These are phyloP conservation scores for Arenaria interpres DNA, from an alignment of 2,113 vertebrate species.

Conservation along the genomic window DNA sequence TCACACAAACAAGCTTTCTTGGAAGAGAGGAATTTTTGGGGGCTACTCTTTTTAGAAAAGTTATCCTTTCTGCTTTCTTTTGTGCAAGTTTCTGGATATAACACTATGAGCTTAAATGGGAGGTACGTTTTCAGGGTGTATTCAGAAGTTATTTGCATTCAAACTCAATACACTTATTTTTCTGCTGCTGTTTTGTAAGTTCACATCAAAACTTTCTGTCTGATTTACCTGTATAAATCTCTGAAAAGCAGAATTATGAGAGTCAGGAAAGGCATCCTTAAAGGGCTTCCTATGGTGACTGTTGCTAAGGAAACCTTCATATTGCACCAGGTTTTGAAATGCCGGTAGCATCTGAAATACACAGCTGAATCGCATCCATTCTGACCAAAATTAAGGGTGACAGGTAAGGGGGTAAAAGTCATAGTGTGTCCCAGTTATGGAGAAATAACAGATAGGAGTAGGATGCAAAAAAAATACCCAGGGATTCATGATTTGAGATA, in stretches of 20 bases:
- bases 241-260: slow-evolving; percentile 7
- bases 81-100: not conserved
- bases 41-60: not conserved
- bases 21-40: not conserved
- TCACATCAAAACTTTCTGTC: slow-evolving; percentile 18
- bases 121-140: not conserved
- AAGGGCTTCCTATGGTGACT: slow-evolving; percentile 57
- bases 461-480: slow-evolving; percentile 15
- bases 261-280: slow-evolving; percentile 42
- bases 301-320: slow-evolving; percentile 68
- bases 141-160: slow-evolving; percentile 7
- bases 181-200: slow-evolving; percentile 3
- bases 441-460: slow-evolving; percentile 13
- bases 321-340: slow-evolving; percentile 11
- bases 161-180: not conserved
- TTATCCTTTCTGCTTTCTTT: not conserved
- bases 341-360: not conserved
- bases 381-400: slow-evolving; percentile 48
- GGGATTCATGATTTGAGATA: not conserved
- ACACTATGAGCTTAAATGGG: not conserved
- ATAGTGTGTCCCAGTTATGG: slow-evolving; percentile 9
- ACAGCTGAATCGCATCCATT: not conserved
- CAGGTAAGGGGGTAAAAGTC: slow-evolving; percentile 48
- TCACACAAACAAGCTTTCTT: not conserved
- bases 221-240: slow-evolving; percentile 38